phyloP scores from a whole-genome alignment of 2,797 vertebrate species.

The Gobionotothen gibberifrons region DNA sequence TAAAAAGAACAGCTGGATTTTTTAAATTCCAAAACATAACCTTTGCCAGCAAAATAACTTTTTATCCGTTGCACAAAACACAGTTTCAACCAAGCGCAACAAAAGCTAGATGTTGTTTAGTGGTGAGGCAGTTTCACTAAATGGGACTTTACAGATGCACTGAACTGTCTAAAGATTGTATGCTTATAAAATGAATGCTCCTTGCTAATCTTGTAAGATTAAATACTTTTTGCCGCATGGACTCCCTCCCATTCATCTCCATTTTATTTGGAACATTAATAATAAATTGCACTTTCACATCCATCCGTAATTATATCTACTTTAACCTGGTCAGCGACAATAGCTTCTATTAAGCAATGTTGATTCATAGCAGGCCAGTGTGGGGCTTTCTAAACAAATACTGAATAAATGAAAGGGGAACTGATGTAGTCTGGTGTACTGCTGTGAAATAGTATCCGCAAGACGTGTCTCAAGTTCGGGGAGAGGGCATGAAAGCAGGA shows the following conservation, averaged over 20 bases:
- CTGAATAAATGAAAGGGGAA: constrained; percentile 74
- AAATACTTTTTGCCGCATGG: constrained; percentile 25
- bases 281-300: constrained; percentile 42
- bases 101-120: constrained; percentile 22
- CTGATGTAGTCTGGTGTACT: constrained; percentile 63
- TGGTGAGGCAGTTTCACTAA: constrained; percentile 20
- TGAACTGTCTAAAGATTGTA: constrained; percentile 28
- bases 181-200: constrained; percentile 33
- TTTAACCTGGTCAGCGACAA: constrained; percentile 62
- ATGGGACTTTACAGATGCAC: constrained; percentile 30
- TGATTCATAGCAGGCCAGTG: constrained; percentile 56
- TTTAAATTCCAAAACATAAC: constrained; percentile 6
- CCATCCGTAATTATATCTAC: constrained; percentile 45
- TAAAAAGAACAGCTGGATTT: constrained; percentile 22
- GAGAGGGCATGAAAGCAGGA: constrained; percentile 76
- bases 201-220: constrained; percentile 31
- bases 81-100: neutral
- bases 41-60: neutral
- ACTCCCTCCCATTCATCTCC: constrained; percentile 29
- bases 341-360: constrained; percentile 50
- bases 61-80: neutral
- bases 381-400: constrained; percentile 73
- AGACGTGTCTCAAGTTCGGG: constrained; percentile 73
- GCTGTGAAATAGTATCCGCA: constrained; percentile 77
- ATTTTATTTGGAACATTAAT: constrained; percentile 52